Percentiles rank a stretch among this genome's conserved stretches.
Evolutionary conservation across 2,888 invertebrate genomes (phyloP).

Genomic region (Apamea epomidion): DNA sequence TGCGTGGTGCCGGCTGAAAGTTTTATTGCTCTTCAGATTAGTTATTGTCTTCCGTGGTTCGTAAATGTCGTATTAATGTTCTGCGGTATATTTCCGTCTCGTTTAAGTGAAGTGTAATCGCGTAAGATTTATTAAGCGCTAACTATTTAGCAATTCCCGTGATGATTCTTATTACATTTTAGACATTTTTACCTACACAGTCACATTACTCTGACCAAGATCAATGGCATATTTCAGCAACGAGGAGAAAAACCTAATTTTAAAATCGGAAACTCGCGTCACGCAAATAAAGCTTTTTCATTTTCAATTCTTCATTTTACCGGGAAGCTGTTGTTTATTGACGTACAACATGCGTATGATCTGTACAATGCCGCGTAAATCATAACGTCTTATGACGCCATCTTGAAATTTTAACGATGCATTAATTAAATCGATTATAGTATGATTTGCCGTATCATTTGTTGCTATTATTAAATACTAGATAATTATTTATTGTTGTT

Average conservation of each 20-base stretch:
- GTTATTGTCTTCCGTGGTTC: conserved; percentile 61
- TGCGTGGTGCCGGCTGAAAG: conserved; percentile 46
- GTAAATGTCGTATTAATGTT: conserved; percentile 58
- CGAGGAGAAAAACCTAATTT: conserved; percentile 19
- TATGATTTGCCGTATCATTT: conserved; percentile 53
- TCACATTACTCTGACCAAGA: conserved; percentile 25
- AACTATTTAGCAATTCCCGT: conserved; percentile 27
- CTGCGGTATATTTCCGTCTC: conserved; percentile 51
- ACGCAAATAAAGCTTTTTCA: conserved; percentile 51
- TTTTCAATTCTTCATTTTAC: conserved; percentile 49
- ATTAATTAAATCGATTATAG: conserved; percentile 50
- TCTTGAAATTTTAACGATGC: conserved; percentile 52
- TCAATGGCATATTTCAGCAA: conserved; percentile 43
- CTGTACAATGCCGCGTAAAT: conserved; percentile 49
- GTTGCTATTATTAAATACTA: conserved; percentile 59
- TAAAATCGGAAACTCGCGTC: conserved; percentile 40
- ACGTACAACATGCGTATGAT: conserved; percentile 53
- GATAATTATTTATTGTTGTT: conserved; percentile 60
- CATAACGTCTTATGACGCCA: conserved; percentile 46
- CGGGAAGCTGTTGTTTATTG: conserved; percentile 58
- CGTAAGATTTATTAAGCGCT: conserved; percentile 52
- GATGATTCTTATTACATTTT: conserved; percentile 14
- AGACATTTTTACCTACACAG: conserved; percentile 15
- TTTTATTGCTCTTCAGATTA: conserved; percentile 47
- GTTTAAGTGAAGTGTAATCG: conserved; percentile 34